Evolutionary conservation across 1,140 invertebrate species (phyloP).

Genomic region (Scaptomyza hsui): DNA sequence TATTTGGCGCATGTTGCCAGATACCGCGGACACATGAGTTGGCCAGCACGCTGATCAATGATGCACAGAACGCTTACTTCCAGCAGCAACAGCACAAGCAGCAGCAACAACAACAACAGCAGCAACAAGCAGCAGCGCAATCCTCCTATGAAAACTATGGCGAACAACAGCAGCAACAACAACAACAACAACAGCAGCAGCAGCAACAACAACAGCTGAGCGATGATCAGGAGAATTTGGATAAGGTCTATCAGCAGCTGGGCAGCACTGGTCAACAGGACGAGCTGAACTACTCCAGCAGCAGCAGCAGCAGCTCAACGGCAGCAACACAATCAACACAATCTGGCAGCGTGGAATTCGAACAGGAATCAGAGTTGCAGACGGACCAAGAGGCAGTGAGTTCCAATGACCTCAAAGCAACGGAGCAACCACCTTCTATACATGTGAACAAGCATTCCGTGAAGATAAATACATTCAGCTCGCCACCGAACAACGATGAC

Average conservation of each 20-base stretch:
- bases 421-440: conserved; percentile 54
- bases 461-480: conserved; percentile 62
- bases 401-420: conserved; percentile 36
- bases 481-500: conserved; percentile 72
- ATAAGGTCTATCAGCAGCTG: conserved; percentile 74
- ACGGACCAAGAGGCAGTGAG: conserved; percentile 10
- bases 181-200: conserved; percentile 59
- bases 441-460: conserved; percentile 76
- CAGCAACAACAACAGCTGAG: conserved; percentile 42
- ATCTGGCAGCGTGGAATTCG: conserved; percentile 61
- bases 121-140: conserved; percentile 38
- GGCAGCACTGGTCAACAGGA: conserved; percentile 46
- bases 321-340: conserved; percentile 41
- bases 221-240: conserved; percentile 63
- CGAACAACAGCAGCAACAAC: conserved; percentile 45
- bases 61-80: conserved; percentile 79
- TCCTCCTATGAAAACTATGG: conserved; percentile 62
- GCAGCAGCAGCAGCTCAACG: conserved; percentile 33
- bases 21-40: conserved; percentile 84
- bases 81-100: conserved; percentile 75
- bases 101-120: conserved; percentile 60
- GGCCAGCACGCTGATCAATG: conserved; percentile 78
- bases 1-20: conserved; percentile 95
- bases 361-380: conserved; percentile 47
- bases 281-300: conserved; percentile 43